phyloP scores from a whole-genome alignment of 2,888 invertebrate species.

The Aspidiotus rigidus region DNA sequence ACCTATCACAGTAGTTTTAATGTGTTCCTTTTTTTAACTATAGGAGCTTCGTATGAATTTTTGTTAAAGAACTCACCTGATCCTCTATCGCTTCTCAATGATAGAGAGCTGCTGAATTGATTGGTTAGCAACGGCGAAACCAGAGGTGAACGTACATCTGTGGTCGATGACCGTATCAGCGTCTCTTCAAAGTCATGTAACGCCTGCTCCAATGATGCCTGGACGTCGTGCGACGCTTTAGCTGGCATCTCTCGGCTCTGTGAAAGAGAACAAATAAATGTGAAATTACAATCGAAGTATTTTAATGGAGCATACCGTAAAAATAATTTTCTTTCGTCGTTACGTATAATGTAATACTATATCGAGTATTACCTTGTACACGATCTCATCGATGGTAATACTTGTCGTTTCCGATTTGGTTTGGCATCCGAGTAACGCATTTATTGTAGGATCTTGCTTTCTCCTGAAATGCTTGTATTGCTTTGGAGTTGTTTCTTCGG shows the following conservation, averaged over 20 bases:
- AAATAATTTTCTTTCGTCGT: background rate
- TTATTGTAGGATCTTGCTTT: slow-evolving; percentile 23
- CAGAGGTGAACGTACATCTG: slow-evolving; percentile 23
- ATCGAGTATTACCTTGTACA: slow-evolving; percentile 19
- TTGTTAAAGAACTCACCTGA: slow-evolving; percentile 15
- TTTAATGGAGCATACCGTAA: background rate
- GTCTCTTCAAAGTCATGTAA: slow-evolving; percentile 63
- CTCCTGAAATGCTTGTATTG: slow-evolving; percentile 18
- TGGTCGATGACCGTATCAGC: slow-evolving; percentile 43
- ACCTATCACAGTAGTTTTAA: too few species aligned
- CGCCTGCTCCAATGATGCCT: slow-evolving; percentile 45
- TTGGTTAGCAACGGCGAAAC: slow-evolving; percentile 24
- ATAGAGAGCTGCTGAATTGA: slow-evolving; percentile 28
- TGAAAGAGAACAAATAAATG: slow-evolving; percentile 2
- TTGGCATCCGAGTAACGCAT: slow-evolving; percentile 19
- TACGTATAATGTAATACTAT: slow-evolving; percentile 1
- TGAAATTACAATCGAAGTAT: background rate
- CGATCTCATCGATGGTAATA: slow-evolving; percentile 21
- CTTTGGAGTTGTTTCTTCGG: slow-evolving; percentile 14
- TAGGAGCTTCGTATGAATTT: too few species aligned
- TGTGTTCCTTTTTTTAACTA: too few species aligned
- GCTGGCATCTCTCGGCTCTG: slow-evolving; percentile 31
- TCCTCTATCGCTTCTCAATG: slow-evolving; percentile 24
- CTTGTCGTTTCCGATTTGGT: slow-evolving; percentile 7
- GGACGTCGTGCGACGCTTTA: slow-evolving; percentile 36